Conservation (phyloP, 2,888 invertebrate genomes). For the Harpalus rubripes region DNA sequence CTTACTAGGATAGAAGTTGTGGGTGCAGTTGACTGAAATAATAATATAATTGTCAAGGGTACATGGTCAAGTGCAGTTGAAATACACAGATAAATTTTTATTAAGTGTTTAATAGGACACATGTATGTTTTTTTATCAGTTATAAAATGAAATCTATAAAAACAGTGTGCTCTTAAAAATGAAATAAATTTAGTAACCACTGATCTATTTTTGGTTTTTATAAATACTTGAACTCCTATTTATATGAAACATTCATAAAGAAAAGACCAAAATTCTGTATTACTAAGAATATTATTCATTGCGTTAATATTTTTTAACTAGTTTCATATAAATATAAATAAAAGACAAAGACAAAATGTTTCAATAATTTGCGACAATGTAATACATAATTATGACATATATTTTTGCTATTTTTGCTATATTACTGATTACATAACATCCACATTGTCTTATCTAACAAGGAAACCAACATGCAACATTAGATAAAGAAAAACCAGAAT, state of each 20-base stretch:
- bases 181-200: not conserved
- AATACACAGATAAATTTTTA: not conserved
- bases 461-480: not conserved
- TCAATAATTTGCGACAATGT: too few relatives aligned
- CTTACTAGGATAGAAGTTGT: not conserved
- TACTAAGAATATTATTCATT: too few relatives aligned
- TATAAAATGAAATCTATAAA: not conserved
- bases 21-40: not conserved
- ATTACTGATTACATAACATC: not conserved
- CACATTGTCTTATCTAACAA: not conserved
- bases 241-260: not conserved
- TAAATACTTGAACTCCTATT: not conserved
- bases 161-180: not conserved
- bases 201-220: not conserved
- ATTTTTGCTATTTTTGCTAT: too few relatives aligned
- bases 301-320: too few relatives aligned
- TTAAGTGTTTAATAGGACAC: not conserved
- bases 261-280: too few relatives aligned
- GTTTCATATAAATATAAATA: too few relatives aligned
- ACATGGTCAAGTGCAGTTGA: constrained; percentile 1
- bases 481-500: too few relatives aligned
- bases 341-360: too few relatives aligned
- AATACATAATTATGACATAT: too few relatives aligned
- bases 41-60: not conserved
- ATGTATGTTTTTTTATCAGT: not conserved